Base-by-base conservation (phyloP, 2,797 vertebrate species). In the Argentina silus region DNA sequence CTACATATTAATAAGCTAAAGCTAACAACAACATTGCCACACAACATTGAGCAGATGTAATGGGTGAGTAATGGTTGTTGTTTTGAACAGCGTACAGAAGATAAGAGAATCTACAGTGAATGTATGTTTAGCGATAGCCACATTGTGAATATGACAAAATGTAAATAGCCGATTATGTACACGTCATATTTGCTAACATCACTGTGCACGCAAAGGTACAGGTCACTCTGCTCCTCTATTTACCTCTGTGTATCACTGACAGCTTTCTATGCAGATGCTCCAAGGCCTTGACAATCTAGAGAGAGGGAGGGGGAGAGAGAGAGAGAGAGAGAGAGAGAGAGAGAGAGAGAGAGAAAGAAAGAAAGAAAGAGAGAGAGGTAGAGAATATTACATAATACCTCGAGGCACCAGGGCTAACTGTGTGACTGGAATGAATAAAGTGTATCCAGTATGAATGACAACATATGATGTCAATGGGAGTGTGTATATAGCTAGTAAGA, bases 231-330 rank as follows among this genome's bases (percentile, higher is more conserved):
- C 2, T 36, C 59, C 21, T 59, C 27, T 7, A 51, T 48, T 95
- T 88, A 99, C 98, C 98, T 96, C 98, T 94, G 91, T 99, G 98
- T 88, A 99, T 99, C 75, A 99, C 98, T 36, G 96, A 97, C 78
- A 99, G 95, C 77, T 98, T 98, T 81, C 95, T 98, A 90, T 99
- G 98, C 78, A 99, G 95, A 89, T 99, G 98, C 85, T 99, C 97
- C 88, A 99, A 94, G 2, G 98, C 98, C 91, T 97, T 98, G 78
- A 99, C 97, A 50, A 99, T 98, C 98, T 99, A 93, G 60, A 88
- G 86, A 89, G 72, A 1, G 75, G 76, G 47, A 53, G 67, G 60
- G 27, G 60, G 0, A 36, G 44, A 69, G 67, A 60, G 14, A n/a
- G 59, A 36, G 67, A 8, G 27, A 73, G 14, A 51, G 45, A 81